Conservation (phyloP, 2,888 invertebrate species). For the Drosophila ustulata region DNA sequence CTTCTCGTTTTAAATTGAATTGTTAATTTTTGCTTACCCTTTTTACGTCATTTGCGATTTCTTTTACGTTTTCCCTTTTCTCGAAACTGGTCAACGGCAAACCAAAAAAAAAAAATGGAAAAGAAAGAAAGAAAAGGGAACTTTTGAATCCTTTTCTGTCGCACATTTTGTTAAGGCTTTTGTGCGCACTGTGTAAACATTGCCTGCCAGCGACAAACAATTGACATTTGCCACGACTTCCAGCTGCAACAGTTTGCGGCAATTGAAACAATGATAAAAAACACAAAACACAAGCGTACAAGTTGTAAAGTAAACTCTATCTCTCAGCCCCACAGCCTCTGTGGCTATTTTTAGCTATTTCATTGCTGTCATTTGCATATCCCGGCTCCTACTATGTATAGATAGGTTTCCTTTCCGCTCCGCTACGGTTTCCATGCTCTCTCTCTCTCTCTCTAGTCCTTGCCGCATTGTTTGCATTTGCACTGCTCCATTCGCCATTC, state of each 20-base stretch:
- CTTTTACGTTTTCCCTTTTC: neutral
- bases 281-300: conserved; percentile 7
- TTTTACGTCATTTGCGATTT: conserved; percentile 54
- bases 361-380: conserved; percentile 61
- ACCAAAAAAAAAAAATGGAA: no score
- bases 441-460: neutral
- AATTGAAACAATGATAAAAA: conserved; percentile 49
- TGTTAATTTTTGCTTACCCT: conserved; percentile 71
- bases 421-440: neutral
- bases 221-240: conserved; percentile 44
- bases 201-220: conserved; percentile 68
- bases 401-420: neutral
- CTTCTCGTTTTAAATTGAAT: conserved; percentile 73
- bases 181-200: conserved; percentile 66
- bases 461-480: conserved; percentile 65
- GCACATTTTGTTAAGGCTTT: conserved; percentile 55
- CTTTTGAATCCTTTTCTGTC: conserved; percentile 43
- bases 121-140: conserved; percentile 10
- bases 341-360: conserved; percentile 45
- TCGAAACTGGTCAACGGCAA: neutral
- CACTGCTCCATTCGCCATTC: conserved; percentile 52
- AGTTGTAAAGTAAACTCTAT: conserved; percentile 13
- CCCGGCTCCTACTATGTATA: conserved; percentile 16
- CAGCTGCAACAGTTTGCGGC: conserved; percentile 57
- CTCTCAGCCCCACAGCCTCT: conserved; percentile 29